Base-by-base conservation (phyloP, 2,113 vertebrate genomes). In the Vimba vimba region DNA sequence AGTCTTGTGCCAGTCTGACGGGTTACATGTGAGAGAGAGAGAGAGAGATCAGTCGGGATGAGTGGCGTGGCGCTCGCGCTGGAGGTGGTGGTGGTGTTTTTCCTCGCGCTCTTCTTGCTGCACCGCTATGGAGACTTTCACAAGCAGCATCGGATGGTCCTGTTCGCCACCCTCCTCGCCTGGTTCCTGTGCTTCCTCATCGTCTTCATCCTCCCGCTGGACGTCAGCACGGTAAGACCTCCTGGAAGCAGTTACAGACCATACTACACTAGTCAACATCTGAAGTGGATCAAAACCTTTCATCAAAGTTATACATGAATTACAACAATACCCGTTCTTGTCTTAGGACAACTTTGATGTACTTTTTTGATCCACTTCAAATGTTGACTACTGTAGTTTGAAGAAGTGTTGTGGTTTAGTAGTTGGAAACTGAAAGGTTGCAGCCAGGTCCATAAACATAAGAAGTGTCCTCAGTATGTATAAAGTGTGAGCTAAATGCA, bases 121-220 rank as follows among this genome's bases (percentile, higher is more conserved):
- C 96, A 97, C 83, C 96, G 96, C 15, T 98, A 97, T 93, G 97
- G 97, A 83, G 97, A 99, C 87, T 93, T 99, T 89, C 94, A 93
- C 89, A 97, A 95, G 87, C 97, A 99, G 90, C 97, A 98, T 78
- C 94, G 93, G 52, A 94, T 99, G 92, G 98, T 99, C 50, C 95
- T 98, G 79, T 57, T 98, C 12, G 98, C 96, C 82, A 99, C 98
- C 0, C 92, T 98, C 66, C 90, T 98, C 82, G 96, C 97, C 90
- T 99, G 98, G 98, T 98, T 96, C 92, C 97, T 99, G 84, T 99
- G 97, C 91, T 98, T 99, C 91, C 96, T 99, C 80, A 99, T 98
- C 62, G 95, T 98, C 55, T 97, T 98, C 92, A 97, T 98, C 90
- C 87, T 99, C 88, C 97, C 98, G 0, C 92, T 99, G 84, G 97